Evolutionary conservation across 2,888 invertebrate genomes (phyloP).

Genomic region (Pollenia angustigena): DNA sequence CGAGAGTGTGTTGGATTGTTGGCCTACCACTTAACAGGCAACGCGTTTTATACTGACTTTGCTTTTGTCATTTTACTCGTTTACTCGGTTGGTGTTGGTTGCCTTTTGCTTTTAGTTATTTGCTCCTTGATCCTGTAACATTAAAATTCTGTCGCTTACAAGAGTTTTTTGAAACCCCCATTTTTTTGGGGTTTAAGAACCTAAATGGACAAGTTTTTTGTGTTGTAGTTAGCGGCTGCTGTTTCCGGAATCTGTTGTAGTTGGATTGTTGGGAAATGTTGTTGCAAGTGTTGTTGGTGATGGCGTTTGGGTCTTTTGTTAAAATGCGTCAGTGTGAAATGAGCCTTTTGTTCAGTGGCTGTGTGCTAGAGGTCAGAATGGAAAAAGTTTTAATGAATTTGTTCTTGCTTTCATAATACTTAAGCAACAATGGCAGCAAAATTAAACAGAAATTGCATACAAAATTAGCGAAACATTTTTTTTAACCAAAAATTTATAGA

Average conservation of each 20-base stretch:
- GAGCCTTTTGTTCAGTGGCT: conserved; percentile 48
- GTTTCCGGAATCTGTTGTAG: conserved; percentile 35
- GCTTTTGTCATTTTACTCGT: conserved; percentile 62
- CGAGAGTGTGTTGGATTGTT: neutral
- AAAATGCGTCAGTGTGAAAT: conserved; percentile 37
- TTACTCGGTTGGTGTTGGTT: conserved; percentile 50
- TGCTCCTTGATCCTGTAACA: conserved; percentile 55
- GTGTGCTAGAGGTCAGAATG: conserved; percentile 44
- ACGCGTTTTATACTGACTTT: conserved; percentile 42
- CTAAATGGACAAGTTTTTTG: conserved; percentile 44
- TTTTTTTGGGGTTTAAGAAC: conserved; percentile 39
- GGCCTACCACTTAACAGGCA: conserved; percentile 28
- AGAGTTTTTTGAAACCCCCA: conserved; percentile 11
- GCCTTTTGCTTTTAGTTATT: conserved; percentile 23
- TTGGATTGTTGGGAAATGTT: neutral
- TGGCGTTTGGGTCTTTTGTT: conserved; percentile 48
- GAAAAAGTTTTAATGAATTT: neutral
- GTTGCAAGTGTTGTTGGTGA: conserved; percentile 23
- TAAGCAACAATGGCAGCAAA: neutral
- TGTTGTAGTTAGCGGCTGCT: conserved; percentile 28
- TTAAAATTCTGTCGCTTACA: conserved; percentile 56
- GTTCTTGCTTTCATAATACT: neutral
- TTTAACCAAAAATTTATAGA: too few species aligned
- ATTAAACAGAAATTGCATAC: too few species aligned
- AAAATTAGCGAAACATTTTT: too few species aligned